Percentiles rank a stretch among this genome's conserved stretches.
phyloP scores from a whole-genome alignment of 2,113 vertebrate species.

The Orientallactaga bullata region DNA sequence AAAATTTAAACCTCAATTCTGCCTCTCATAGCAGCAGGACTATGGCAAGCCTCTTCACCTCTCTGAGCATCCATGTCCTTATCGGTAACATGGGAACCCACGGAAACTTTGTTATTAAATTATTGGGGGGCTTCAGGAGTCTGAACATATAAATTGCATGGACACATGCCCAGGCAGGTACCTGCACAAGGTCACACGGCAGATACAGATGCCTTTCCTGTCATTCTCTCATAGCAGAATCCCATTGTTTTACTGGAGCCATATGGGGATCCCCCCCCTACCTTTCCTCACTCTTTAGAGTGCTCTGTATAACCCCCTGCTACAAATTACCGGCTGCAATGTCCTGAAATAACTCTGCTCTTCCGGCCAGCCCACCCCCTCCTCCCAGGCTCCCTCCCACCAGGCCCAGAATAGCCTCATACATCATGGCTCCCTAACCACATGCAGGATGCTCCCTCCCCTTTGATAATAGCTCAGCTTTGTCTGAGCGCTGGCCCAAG shows the following conservation, averaged over 20 bases:
- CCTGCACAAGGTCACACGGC: background rate
- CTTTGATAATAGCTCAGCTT: conserved; percentile 66
- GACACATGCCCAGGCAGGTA: background rate
- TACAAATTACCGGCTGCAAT: conserved; percentile 56
- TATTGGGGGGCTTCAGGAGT: background rate
- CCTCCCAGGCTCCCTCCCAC: conserved; percentile 66
- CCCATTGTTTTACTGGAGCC: background rate
- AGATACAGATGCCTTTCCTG: background rate
- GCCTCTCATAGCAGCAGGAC: background rate
- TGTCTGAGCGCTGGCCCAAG: background rate
- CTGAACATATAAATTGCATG: background rate
- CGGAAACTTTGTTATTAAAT: background rate
- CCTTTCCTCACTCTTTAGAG: conserved; percentile 33
- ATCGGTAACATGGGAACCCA: background rate
- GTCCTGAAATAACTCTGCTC: conserved; percentile 78
- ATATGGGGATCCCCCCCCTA: background rate
- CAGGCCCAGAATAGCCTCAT: conserved; percentile 75
- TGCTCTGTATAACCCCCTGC: conserved; percentile 12
- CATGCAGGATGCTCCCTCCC: conserved; percentile 59
- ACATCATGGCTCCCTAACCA: conserved; percentile 61
- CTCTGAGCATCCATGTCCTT: background rate
- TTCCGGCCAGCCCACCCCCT: conserved; percentile 64
- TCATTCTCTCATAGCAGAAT: background rate
- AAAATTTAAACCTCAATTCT: background rate
- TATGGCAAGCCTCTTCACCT: background rate